Evolutionary conservation across 2,888 invertebrate genomes (phyloP), one percentile per base, ranked within the genome.

Genomic region (Exephanes ischioxanthus): DNA sequence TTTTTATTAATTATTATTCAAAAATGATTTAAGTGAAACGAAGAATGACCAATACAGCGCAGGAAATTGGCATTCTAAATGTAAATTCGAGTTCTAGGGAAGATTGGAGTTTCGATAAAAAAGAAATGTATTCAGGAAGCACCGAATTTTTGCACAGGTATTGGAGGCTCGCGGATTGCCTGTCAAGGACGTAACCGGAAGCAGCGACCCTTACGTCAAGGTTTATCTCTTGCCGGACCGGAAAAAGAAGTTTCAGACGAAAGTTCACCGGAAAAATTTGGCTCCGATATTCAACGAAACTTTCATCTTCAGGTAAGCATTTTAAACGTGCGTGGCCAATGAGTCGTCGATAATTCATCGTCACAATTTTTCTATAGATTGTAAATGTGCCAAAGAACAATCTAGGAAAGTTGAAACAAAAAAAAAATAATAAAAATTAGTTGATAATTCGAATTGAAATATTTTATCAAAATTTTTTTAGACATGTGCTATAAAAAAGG

Each of bases 201-300:
- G 97, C 92, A 97, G 97, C 85, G 98, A 98, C 93, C 98, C 98
- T 0, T 98, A 98, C 94, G 97, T 98, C 88, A 98, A 98, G 94
- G 96, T 98, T 75, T 97, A 97, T 93, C 95, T 98, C 0, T 94
- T 98, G 16, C 98, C 98, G 0, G 98, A 98, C 91, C 95, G 97
- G 88, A 97, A 97, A 94, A 97, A 97, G 94, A 98, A 97, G 94
- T 97, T 96, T 93, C 97, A 97, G 93, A 98, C 98, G 3, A 97
- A 97, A 94, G 97, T 97, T 2, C 97, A 97, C 90, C 94, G 97
- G 87, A 97, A 97, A 94, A 97, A 97, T 91, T 94, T 97, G 83
- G 97, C 97, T 91, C 97, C 97, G 0, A 96, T 97, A 19, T 97
- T 97, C 94, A 97, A 97, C 92, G 97, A 98, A 93, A 97, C 97